Evolutionary conservation across 2,797 vertebrate genomes (phyloP).

Genomic region (Coendou prehensilis): DNA sequence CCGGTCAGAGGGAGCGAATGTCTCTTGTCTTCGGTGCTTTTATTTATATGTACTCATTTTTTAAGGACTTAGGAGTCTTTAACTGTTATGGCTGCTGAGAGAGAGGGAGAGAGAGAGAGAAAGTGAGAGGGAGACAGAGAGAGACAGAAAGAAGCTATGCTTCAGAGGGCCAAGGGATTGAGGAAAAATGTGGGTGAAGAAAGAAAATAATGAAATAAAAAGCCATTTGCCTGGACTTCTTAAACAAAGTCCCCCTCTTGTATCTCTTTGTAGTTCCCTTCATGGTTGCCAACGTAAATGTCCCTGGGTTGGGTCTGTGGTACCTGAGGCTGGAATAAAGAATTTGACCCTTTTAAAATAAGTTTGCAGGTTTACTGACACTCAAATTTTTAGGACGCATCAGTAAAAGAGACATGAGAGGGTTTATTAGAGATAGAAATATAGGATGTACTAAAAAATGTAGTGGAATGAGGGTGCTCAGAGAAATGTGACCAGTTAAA

Average conservation of each 20-base stretch:
- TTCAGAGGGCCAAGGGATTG: background rate
- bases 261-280: background rate
- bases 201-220: background rate
- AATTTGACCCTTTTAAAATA: background rate
- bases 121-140: too few relatives aligned
- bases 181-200: background rate
- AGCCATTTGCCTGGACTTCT: background rate
- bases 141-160: background rate
- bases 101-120: too few relatives aligned
- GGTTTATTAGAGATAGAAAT: background rate
- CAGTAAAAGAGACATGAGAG: background rate
- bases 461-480: background rate
- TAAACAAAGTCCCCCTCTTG: background rate
- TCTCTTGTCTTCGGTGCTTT: background rate
- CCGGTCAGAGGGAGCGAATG: background rate
- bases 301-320: background rate
- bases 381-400: background rate
- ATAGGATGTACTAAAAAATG: background rate
- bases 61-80: background rate
- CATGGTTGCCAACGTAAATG: background rate
- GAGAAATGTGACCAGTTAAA: background rate
- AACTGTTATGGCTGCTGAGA: background rate
- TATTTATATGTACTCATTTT: background rate
- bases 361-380: background rate
- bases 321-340: background rate